A percentile compares a stretch with the other conserved stretches of the same genome.
Evolutionary conservation across 2,888 invertebrate genomes (phyloP).

Genomic region (Caenorhabditis japonica): DNA sequence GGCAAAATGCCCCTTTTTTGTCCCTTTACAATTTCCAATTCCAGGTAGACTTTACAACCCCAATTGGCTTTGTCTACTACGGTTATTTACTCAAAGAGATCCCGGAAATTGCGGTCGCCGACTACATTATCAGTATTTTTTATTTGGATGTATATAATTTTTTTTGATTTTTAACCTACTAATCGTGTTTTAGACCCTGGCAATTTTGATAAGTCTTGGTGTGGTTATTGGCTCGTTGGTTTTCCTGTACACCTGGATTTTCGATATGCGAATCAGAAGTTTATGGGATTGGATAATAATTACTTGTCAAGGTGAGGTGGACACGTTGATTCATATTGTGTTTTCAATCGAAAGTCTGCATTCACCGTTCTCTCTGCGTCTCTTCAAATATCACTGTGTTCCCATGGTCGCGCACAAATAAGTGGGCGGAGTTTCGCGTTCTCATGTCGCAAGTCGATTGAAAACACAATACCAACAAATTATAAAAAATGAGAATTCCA

Average conservation of each 20-base stretch:
- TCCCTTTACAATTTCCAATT: constrained; percentile 6
- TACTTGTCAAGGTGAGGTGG: constrained; percentile 16
- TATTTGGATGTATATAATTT: constrained; percentile 33
- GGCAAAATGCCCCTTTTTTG: neutral
- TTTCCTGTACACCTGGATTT: constrained; percentile 42
- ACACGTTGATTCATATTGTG: too few relatives aligned
- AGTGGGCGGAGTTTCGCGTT: too few relatives aligned
- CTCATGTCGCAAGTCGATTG: neutral
- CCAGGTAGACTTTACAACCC: constrained; percentile 57
- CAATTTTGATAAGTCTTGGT: constrained; percentile 32
- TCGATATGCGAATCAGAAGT: constrained; percentile 10
- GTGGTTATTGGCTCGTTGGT: constrained; percentile 42
- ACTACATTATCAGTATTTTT: constrained; percentile 56
- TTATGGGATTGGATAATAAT: constrained; percentile 43
- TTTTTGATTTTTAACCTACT: neutral
- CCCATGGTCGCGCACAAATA: too few relatives aligned
- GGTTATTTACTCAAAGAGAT: constrained; percentile 57
- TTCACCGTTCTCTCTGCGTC: too few relatives aligned
- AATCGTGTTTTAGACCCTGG: constrained; percentile 31
- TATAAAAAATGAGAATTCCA: neutral
- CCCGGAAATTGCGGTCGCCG: constrained; percentile 54
- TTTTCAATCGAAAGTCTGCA: too few relatives aligned
- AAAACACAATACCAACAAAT: neutral
- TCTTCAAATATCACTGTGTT: neutral
- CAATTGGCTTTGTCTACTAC: constrained; percentile 54